Percentiles rank a stretch among this genome's conserved stretches.
Evolutionary conservation across 2,797 vertebrate species (phyloP).

Genomic region (Typhlichthys eigenmanni): DNA sequence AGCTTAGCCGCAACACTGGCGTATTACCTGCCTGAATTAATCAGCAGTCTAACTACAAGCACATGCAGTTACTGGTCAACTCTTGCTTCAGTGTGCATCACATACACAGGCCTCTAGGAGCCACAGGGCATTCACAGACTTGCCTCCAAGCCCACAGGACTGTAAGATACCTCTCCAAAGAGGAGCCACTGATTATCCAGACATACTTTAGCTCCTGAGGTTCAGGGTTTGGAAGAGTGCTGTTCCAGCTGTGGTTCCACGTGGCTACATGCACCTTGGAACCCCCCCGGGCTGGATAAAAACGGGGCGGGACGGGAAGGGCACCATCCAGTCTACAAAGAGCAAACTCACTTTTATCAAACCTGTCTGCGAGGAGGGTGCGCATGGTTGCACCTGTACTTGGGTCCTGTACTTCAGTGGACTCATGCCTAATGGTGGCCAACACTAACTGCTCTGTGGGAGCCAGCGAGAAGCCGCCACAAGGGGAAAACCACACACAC

Average conservation of each 20-base stretch:
- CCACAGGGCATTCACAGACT: slow-evolving; percentile 48
- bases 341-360: slow-evolving; percentile 85
- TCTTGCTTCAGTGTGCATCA: slow-evolving; percentile 48
- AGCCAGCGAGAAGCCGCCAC: slow-evolving; percentile 53
- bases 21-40: slow-evolving; percentile 17
- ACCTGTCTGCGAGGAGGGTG: slow-evolving; percentile 78
- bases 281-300: slow-evolving; percentile 44
- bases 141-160: slow-evolving; percentile 10
- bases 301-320: slow-evolving; percentile 35
- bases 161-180: too few species aligned
- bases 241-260: slow-evolving; percentile 29
- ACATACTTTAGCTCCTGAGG: slow-evolving; percentile 66
- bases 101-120: slow-evolving; percentile 67
- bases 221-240: slow-evolving; percentile 53
- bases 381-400: slow-evolving; percentile 71
- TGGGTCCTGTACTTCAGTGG: slow-evolving; percentile 73
- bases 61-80: slow-evolving; percentile 65
- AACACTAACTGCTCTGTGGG: slow-evolving; percentile 86
- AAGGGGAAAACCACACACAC: slow-evolving; percentile 68
- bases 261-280: slow-evolving; percentile 73
- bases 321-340: slow-evolving; percentile 61
- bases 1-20: slow-evolving; percentile 1
- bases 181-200: slow-evolving; percentile 21
- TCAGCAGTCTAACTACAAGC: slow-evolving; percentile 42
- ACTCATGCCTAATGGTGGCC: slow-evolving; percentile 82